Evolutionary conservation across 2,888 invertebrate species (phyloP).

Genomic region (Philopedon plagiatum): DNA sequence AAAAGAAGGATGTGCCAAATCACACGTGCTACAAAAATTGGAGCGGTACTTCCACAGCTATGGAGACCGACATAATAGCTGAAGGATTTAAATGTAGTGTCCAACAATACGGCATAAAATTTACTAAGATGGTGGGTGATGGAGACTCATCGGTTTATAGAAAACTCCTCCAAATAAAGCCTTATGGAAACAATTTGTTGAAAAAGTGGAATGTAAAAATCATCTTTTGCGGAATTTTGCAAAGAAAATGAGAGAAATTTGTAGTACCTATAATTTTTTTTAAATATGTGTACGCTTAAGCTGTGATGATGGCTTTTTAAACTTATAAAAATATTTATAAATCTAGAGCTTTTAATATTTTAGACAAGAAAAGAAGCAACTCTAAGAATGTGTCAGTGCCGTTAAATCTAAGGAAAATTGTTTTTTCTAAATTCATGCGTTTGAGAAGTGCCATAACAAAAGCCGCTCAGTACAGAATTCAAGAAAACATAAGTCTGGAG

Average conservation of each 20-base stretch:
- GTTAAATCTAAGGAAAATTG: no score
- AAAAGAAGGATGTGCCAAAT: slow-evolving; percentile 55
- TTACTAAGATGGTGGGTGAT: slow-evolving; percentile 60
- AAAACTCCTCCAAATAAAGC: slow-evolving; percentile 53
- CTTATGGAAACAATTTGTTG: no score
- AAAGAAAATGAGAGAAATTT: slow-evolving; percentile 36
- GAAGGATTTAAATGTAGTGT: slow-evolving; percentile 60
- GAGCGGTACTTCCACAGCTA: slow-evolving; percentile 59
- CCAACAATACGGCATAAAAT: slow-evolving; percentile 58
- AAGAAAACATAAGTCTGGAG: neutral
- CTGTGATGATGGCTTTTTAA: no score
- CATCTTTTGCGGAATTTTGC: slow-evolving; percentile 41
- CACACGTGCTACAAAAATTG: slow-evolving; percentile 63
- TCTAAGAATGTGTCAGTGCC: slow-evolving; percentile 20
- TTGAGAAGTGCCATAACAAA: slow-evolving; percentile 15
- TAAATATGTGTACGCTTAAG: no score
- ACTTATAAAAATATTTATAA: no score
- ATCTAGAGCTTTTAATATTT: neutral
- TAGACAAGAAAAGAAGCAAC: slow-evolving; percentile 8
- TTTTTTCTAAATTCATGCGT: no score
- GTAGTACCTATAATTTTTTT: slow-evolving; percentile 14
- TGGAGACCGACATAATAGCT: slow-evolving; percentile 61
- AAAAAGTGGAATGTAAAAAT: slow-evolving; percentile 60
- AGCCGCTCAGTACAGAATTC: slow-evolving; percentile 11
- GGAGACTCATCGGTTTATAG: no score